A percentile compares a stretch with the other conserved stretches of the same genome.
These are phyloP conservation scores for Meandrusa payeni DNA, from an alignment of 2,888 invertebrate species.

Conservation along the genomic window DNA sequence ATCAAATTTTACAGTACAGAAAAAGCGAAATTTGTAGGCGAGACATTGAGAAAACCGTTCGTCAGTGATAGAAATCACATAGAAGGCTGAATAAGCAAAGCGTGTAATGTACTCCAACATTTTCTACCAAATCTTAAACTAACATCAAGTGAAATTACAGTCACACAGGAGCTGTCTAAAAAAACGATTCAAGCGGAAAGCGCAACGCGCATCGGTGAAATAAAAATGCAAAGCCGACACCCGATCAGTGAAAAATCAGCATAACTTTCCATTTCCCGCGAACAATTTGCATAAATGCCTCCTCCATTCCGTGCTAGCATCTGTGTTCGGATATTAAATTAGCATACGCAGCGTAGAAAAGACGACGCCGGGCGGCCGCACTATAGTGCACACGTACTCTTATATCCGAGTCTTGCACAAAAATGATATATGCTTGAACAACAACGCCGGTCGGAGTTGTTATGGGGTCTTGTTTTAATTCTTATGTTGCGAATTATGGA, in stretches of 20 bases:
- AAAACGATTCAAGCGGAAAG: not conserved
- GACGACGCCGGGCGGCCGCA: slow-evolving; percentile 30
- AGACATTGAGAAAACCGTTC: no score
- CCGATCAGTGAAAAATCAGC: slow-evolving; percentile 42
- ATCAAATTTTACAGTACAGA: no score
- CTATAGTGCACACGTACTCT: slow-evolving; percentile 30
- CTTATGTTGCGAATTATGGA: not conserved
- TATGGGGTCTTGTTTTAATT: slow-evolving; percentile 11
- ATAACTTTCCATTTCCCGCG: slow-evolving; percentile 44
- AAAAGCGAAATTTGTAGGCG: no score
- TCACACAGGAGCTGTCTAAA: no score
- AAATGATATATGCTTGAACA: slow-evolving; percentile 21
- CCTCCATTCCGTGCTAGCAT: slow-evolving; percentile 39
- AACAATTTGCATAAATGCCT: slow-evolving; percentile 42
- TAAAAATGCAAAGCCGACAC: slow-evolving; percentile 36
- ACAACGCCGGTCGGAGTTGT: slow-evolving; percentile 9
- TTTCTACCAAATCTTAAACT: no score
- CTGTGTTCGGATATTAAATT: slow-evolving; percentile 31
- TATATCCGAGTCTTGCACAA: slow-evolving; percentile 25
- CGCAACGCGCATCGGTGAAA: slow-evolving; percentile 25
- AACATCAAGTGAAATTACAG: no score
- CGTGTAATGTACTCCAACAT: no score
- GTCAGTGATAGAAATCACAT: no score
- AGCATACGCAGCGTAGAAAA: slow-evolving; percentile 41
- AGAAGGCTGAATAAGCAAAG: no score